Base-by-base conservation (phyloP, 2,113 vertebrate genomes). In the Euleptes europaea region DNA sequence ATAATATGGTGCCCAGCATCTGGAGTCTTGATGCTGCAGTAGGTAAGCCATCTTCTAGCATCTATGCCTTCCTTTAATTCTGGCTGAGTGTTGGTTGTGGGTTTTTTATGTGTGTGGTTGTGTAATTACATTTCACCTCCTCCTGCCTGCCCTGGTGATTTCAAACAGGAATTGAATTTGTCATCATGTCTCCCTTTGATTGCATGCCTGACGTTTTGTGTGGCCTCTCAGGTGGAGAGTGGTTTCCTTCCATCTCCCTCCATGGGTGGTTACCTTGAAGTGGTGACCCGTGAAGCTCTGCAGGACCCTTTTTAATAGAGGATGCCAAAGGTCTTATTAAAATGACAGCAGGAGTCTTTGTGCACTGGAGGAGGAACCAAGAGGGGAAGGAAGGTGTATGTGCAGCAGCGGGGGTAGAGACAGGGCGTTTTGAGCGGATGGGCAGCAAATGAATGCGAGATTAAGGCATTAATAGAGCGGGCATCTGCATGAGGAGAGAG, bases 321-420 rank as follows among this genome's bases (percentile, higher is more conserved):
- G 60, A 76, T 71, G 1, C 57, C n/a, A 79, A 47, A 9, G 8
- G 33, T n/a, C 63, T 57, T n/a, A 13, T 40, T 77, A 73, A 3
- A 57, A 47, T 0, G 38, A 76, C 83, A 88, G 82, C 78, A 66
- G 40, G 72, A 49, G n/a, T 31, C 66, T 35, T n/a, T 72, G 14
- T 1, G 1, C 42, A 7, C 0, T 0, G 40, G 60, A 19, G 40
- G 51, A 83, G 5, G 0, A 0, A 42, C 49, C 33, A n/a, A 79
- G 5, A 78, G 3, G 8, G 12, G 5, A 78, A 3, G 8, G 12
- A 47, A 79, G 42, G 74, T 28, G 42, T 60, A 15, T 3, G 7
- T 21, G 0, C 66, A 70, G 76, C 47, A 19, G 21, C 26, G 63
- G 21, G 31, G 23, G 8, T 23, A 63, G 8, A 23, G 60, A 63